Percentiles rank a stretch among this genome's conserved stretches.
Evolutionary conservation across 1,140 invertebrate species (phyloP).

Genomic region (Zaprionus inermis): DNA sequence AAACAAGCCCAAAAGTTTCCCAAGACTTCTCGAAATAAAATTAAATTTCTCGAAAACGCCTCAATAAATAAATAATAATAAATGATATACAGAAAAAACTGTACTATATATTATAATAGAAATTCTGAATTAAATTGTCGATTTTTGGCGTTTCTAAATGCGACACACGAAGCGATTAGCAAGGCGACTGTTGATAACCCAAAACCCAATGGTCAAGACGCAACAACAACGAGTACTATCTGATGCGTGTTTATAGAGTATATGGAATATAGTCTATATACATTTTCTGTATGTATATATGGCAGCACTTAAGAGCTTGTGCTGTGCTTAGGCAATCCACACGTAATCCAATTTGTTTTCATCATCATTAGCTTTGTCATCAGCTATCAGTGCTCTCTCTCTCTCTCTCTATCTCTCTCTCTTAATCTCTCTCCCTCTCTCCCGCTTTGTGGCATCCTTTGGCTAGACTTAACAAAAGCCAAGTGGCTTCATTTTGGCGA

Average conservation of each 20-base stretch:
- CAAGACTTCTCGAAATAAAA: too few species aligned
- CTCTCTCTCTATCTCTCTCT: slow-evolving; percentile 8
- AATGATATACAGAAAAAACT: background rate
- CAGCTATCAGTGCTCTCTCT: slow-evolving; percentile 6
- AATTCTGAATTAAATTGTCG: slow-evolving; percentile 9
- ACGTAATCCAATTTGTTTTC: slow-evolving; percentile 70
- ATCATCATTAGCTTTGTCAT: slow-evolving; percentile 29
- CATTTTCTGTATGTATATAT: slow-evolving; percentile 1
- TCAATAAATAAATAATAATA: background rate
- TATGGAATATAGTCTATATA: background rate
- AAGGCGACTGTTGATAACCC: slow-evolving; percentile 36
- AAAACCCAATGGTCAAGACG: slow-evolving; percentile 22
- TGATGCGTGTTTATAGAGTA: background rate
- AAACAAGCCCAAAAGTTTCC: too few species aligned
- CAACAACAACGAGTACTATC: background rate
- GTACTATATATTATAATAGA: background rate
- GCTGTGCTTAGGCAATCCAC: slow-evolving; percentile 59
- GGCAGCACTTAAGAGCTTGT: slow-evolving; percentile 12
- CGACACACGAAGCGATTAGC: slow-evolving; percentile 32
- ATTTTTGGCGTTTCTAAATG: slow-evolving; percentile 11
- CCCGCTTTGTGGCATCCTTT: slow-evolving; percentile 20
- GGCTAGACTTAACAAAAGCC: slow-evolving; percentile 7
- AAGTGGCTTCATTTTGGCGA: slow-evolving; percentile 23
- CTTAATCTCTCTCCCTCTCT: slow-evolving; percentile 12
- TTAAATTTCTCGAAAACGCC: too few species aligned